Conservation (phyloP, 2,888 invertebrate genomes). For the Smittia aterrima region DNA sequence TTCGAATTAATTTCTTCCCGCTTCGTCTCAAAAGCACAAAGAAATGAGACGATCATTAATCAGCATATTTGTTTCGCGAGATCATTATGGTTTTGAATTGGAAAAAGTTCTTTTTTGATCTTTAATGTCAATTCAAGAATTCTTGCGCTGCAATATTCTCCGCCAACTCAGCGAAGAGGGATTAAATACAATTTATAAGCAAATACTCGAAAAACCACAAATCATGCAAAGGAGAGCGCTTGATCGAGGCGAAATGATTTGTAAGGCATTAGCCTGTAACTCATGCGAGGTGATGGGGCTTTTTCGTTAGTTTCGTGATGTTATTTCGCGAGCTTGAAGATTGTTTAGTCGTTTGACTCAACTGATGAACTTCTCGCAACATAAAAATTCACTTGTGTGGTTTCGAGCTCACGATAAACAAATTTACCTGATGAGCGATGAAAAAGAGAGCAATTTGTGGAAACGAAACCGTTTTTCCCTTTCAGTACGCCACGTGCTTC, state of each 20-base stretch:
- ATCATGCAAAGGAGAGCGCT: too few relatives aligned
- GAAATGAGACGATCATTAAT: slow-evolving; percentile 12
- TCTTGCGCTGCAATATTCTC: too few relatives aligned
- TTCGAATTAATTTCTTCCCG: slow-evolving; percentile 28
- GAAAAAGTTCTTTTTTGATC: not conserved
- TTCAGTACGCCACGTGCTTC: slow-evolving; percentile 31
- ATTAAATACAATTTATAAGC: too few relatives aligned
- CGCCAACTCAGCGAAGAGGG: too few relatives aligned
- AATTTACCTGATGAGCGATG: not conserved
- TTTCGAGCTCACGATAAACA: not conserved
- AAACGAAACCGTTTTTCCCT: not conserved
- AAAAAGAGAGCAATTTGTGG: not conserved
- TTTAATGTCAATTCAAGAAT: not conserved
- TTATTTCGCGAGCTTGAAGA: not conserved
- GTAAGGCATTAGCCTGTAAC: too few relatives aligned
- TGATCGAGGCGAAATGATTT: too few relatives aligned
- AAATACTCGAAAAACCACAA: too few relatives aligned
- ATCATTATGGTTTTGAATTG: slow-evolving; percentile 11
- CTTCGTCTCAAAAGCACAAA: not conserved
- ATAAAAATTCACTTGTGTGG: not conserved
- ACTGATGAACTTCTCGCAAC: not conserved
- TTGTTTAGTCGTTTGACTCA: not conserved
- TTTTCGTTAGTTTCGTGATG: not conserved
- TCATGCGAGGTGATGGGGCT: too few relatives aligned
- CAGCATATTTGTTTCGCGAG: not conserved